Evolutionary conservation across 2,888 invertebrate genomes (phyloP), one percentile per base, ranked within the genome.

Genomic region (Epiblema foenella): DNA sequence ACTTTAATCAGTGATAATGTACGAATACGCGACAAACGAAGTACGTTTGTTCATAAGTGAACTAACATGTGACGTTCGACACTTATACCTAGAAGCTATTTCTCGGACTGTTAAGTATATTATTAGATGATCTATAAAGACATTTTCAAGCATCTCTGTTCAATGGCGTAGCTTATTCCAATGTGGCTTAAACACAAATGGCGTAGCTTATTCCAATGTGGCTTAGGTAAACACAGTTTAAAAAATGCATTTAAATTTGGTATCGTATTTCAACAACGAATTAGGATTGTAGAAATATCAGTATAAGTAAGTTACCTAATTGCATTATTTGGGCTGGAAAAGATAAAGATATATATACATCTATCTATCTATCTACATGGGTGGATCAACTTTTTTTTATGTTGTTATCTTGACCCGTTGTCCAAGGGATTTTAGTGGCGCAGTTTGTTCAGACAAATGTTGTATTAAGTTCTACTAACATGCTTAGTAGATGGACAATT

Each of bases 191-290:
- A 29, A 15, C 49, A 33, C 39, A 20, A 64, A 29, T 15, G 56
- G n/a, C 7, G 20, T 59, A 42, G 58, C n/a, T n/a, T n/a, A n/a
- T 56, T 29, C 8, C 24, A 20, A 9, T 12, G 51, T 51, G 17
- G 1, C 18, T 51, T 51, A 62, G n/a, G n/a, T n/a, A n/a, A 29
- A 15, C 49, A 33, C 39, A 11, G 39, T 37, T 37, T 54, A 33
- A 51, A 29, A 49, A 2, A 17, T 62, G 12, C 20, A n/a, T 39
- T n/a, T 37, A 24, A 24, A 51, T 8, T 62, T 62, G 15, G 57
- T 66, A 57, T 65, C n/a, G 33, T 52, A 69, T 59, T 12, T 58
- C 52, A 33, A 59, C 69, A 69, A 69, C 69, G 69, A 69, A 65
- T 65, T 69, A 69, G 64, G 20, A 52, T 65, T 10, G 11, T 54